These are phyloP conservation scores for Bombyx mandarina DNA, from an alignment of 1,140 invertebrate species.

Conservation along the genomic window DNA sequence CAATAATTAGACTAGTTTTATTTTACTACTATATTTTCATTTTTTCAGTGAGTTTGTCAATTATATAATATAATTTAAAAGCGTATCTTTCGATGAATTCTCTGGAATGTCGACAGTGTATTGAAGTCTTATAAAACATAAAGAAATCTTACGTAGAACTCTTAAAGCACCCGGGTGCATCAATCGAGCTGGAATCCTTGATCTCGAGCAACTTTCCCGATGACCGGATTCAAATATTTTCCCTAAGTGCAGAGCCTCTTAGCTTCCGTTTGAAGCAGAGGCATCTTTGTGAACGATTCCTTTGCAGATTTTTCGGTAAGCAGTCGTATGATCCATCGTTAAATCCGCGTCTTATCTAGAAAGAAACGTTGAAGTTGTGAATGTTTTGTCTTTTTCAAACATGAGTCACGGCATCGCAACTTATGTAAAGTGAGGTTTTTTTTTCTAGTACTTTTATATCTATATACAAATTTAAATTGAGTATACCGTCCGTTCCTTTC, in stretches of 20 bases:
- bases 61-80: too few relatives aligned
- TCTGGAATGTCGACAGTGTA: not conserved
- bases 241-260: conserved; percentile 38
- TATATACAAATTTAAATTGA: too few relatives aligned
- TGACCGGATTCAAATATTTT: conserved; percentile 55
- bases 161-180: conserved; percentile 24
- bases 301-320: conserved; percentile 21
- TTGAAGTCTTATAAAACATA: not conserved
- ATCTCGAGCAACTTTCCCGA: conserved; percentile 27
- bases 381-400: too few relatives aligned
- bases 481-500: too few relatives aligned
- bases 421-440: too few relatives aligned
- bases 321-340: conserved; percentile 11
- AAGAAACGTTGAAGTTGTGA: too few relatives aligned
- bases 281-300: conserved; percentile 24
- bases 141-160: not conserved
- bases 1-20: too few relatives aligned
- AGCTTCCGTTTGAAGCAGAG: conserved; percentile 33
- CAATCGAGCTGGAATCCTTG: conserved; percentile 23
- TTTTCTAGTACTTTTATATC: too few relatives aligned
- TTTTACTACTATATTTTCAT: too few relatives aligned
- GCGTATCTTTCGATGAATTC: not conserved
- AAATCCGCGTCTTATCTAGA: not conserved
- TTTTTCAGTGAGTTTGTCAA: too few relatives aligned
- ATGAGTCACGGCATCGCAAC: too few relatives aligned